phyloP scores from a whole-genome alignment of 37 sponge, comb jelly and placozoan genomes.

The Trichoplax adhaerens region DNA sequence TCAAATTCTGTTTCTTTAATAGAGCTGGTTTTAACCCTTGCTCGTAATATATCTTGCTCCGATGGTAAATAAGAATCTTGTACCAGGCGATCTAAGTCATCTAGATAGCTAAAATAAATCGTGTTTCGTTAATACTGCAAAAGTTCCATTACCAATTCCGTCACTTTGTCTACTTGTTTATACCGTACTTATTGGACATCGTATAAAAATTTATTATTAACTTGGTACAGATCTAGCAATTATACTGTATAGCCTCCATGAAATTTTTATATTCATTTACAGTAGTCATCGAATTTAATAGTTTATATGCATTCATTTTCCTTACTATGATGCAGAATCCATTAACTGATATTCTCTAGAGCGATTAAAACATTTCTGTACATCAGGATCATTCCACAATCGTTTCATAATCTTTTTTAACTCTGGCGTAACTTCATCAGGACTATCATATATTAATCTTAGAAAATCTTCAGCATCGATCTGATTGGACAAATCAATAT shows the following conservation, averaged over 20 bases:
- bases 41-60: slow-evolving; percentile 78
- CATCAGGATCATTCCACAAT: slow-evolving; percentile 74
- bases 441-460: slow-evolving; percentile 16
- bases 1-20: slow-evolving; percentile 66
- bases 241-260: no score
- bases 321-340: slow-evolving; percentile 91
- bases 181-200: no score
- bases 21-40: slow-evolving; percentile 83
- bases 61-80: slow-evolving; percentile 52
- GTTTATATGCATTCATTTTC: not conserved
- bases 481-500: no score
- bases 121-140: not conserved
- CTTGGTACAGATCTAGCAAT: no score
- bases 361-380: slow-evolving; percentile 71
- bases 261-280: no score
- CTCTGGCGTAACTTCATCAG: slow-evolving; percentile 53
- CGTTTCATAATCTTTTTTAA: slow-evolving; percentile 67
- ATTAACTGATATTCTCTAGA: slow-evolving; percentile 89
- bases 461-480: no score
- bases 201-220: no score
- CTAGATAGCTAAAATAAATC: slow-evolving; percentile 49
- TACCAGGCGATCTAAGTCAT: slow-evolving; percentile 72
- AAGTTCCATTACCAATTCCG: no score
- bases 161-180: no score
- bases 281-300: no score